Evolutionary conservation across 2,113 vertebrate genomes (phyloP), one percentile per base, ranked within the genome.

Genomic region (Hippolais icterina): DNA sequence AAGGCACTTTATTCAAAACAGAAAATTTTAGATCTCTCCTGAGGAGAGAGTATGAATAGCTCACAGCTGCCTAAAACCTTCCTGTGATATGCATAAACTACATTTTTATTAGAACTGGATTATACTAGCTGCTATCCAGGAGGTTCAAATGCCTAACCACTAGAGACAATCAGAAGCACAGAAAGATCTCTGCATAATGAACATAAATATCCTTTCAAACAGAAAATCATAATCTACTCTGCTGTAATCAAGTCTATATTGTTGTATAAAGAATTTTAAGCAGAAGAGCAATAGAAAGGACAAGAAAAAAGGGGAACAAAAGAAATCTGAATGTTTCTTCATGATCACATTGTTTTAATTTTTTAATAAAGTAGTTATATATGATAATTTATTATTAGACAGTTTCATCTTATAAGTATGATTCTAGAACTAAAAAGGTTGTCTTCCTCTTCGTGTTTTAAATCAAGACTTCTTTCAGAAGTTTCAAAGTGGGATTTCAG

Each of bases 201-300:
- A 97, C 96, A 97, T 96, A 98, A 98, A 98, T 97, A 98, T 93
- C 66, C 78, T 95, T 97, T 98, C 97, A 96, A 97, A 98, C 79
- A 97, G 89, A 97, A 97, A 98, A 96, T 97, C 95, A 96, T 96
- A 93, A 97, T 94, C 89, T 94, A 93, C 93, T 83, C 89, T 74
- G 33, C 60, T 92, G 92, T 98, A 97, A 98, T 98, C 97, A 97
- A 97, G 94, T 95, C 96, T 76, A 95, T 86, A 97, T 97, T 98
- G 96, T 97, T 96, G 94, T 92, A 87, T 91, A 96, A 97, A 97
- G 96, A 97, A 98, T 98, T 92, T 91, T 95, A 97, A 98, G 93
- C 71, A 97, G 96, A 84, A 81, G 65, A 96, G 69, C 42, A 70
- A 96, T 78, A 94, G 52, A 89, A 42, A 94, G 53, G 60, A 64